phyloP scores from a whole-genome alignment of 2,797 vertebrate species.

The Danio choprae region DNA sequence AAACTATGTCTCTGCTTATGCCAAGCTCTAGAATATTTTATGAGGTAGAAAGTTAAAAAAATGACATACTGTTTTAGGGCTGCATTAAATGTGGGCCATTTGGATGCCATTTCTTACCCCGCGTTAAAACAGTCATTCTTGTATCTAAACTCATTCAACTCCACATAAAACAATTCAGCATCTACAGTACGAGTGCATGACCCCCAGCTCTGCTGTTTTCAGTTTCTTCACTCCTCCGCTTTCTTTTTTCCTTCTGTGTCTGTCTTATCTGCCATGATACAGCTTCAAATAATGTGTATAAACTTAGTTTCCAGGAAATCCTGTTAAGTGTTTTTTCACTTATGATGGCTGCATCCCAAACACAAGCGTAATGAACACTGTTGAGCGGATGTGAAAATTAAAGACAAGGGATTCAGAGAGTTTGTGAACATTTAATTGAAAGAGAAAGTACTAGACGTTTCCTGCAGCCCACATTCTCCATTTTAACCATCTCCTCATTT shows the following conservation, averaged over 20 bases:
- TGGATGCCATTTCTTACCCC: background rate
- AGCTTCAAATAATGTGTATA: background rate
- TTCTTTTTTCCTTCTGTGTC: background rate
- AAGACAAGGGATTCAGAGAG: constrained; percentile 26
- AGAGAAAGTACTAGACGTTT: constrained; percentile 35
- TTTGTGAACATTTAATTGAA: constrained; percentile 35
- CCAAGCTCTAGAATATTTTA: no score
- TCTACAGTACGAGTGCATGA: background rate
- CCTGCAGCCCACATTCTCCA: constrained; percentile 2
- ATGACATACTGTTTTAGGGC: background rate
- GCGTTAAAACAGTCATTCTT: background rate
- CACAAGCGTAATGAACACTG: background rate
- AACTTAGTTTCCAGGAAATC: background rate
- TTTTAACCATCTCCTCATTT: background rate
- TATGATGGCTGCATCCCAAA: constrained; percentile 1
- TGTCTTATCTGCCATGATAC: constrained; percentile 13
- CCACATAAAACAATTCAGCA: background rate
- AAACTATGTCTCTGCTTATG: no score
- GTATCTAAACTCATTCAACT: background rate
- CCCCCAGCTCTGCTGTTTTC: constrained; percentile 6
- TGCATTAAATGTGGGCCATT: background rate
- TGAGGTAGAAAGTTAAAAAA: background rate
- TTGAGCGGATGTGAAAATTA: constrained; percentile 17
- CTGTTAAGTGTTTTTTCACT: background rate
- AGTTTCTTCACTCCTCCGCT: background rate